Base-by-base conservation (phyloP, 2,888 invertebrate species). In the Synanthedon myopaeformis region DNA sequence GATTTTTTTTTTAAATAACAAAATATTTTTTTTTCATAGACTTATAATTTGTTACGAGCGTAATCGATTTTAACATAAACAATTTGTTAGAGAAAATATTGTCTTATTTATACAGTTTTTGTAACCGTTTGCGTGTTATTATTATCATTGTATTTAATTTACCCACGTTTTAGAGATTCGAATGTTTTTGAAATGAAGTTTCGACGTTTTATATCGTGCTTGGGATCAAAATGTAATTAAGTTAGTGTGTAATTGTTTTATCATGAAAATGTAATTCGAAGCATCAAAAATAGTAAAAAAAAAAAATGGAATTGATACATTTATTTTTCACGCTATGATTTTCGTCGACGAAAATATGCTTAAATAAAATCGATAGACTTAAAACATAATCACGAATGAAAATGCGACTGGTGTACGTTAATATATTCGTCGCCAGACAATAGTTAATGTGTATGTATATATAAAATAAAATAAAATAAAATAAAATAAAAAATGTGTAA, bases 191-290 rank as follows among this genome's bases (percentile, higher is more conserved):
- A 51, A 35, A n/a, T n/a, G 28, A 35, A 28, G 41, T 65, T 69
- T 66, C 60, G 60, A 63, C 59, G 54, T 68, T 71, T 75, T 81
- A 82, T 83, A 85, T 84, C 80, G 79, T 77, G 84, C 82, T 84
- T 81, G 86, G 86, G 86, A 86, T 78, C 86, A 86, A 87, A 35
- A 79, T 84, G 81, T 69, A 66, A 64, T 75, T 84, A 83, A 82
- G 81, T 80, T 78, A 81, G 76, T 69, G 65, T 76, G 35, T 50
- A 51, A 28, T 51, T 41, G 71, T 66, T 66, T 70, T 61, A 61
- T 60, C 55, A 42, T 23, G 17, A 45, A 35, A 35, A 35, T 35
- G 35, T 45, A 13, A 45, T 45, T 45, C 11, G 45, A 35, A 10
- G 0, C 45, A 45, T 45, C 3, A 45, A 45, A 14, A 13, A 42